Base-by-base conservation (phyloP, 2,797 vertebrate genomes). In the Mus caroli region DNA sequence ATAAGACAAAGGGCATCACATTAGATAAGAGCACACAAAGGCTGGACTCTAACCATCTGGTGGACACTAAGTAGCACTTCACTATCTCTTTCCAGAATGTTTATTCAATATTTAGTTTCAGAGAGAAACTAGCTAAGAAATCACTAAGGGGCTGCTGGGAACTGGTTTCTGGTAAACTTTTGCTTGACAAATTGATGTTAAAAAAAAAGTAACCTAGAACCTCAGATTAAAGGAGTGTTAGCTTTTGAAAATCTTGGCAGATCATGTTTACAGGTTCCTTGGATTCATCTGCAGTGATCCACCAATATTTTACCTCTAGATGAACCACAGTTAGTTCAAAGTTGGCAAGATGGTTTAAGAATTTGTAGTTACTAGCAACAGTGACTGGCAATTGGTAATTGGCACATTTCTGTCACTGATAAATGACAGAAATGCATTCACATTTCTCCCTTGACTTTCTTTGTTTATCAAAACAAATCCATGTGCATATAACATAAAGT, bases 1-100 rank as follows among this genome's bases (percentile, higher is more conserved):
- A 94, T 93, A 98, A 94, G 86, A 80, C 78, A 97, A 96, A 96
- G 96, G 95, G 85, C 89, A 73, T 83, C 94, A 94, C 97, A 94
- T 97, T 87, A 91, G 87, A 31, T 96, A 83, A 87, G 91, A 97
- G 83, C 94, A 95, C 87, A 96, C 89, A 95, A 96, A 96, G 60
- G 13, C 96, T 88, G 97, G n/a, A 75, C 52, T 26, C 31, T 69
- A 73, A 69, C 19, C 82, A 40, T 40, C 50, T 60, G 75, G 54
- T 40, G 11, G 1, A 43, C 19, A 8, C 2, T 84, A 43, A 37
- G 50, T 20, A 79, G 56, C 14, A 67, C 24, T 56, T 24, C 8
- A 34, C 7, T 62, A 4, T 67, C 40, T 17, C 58, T 62, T 76
- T 40, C 69, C 69, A 80, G 46, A 34, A 56, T 75, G 40, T 31